Conservation (phyloP, 2,113 vertebrate species). For the Cottus gobio region DNA sequence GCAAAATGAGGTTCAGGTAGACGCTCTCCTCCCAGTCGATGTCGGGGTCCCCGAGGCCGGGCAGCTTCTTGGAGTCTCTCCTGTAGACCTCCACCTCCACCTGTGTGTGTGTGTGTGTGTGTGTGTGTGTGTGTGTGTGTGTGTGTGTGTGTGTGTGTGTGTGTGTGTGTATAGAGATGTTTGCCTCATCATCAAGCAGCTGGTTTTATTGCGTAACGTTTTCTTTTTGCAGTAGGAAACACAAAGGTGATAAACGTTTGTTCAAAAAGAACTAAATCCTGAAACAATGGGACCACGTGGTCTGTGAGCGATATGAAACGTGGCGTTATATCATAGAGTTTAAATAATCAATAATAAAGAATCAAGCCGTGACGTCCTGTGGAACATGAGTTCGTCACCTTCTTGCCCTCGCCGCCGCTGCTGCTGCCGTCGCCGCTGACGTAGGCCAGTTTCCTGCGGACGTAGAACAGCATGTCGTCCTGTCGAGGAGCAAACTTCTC, state of each 20-base stretch:
- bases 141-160: too few relatives aligned
- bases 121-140: not conserved
- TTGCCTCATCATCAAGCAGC: too few relatives aligned
- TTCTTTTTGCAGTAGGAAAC: too few relatives aligned
- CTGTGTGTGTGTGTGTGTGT: constrained; percentile 72
- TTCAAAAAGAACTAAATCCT: too few relatives aligned
- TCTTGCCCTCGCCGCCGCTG: constrained; percentile 82
- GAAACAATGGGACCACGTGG: too few relatives aligned
- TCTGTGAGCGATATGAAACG: too few relatives aligned
- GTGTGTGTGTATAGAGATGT: too few relatives aligned
- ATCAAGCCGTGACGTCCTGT: too few relatives aligned
- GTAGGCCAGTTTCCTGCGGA: constrained; percentile 89
- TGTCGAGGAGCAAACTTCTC: constrained; percentile 93
- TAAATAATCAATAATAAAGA: too few relatives aligned
- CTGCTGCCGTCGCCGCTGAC: constrained; percentile 21
- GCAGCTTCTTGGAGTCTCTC: constrained; percentile 97
- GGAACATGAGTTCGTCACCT: constrained; percentile 47
- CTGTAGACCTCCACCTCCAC: constrained; percentile 98
- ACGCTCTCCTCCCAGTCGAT: constrained; percentile 99
- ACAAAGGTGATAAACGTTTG: too few relatives aligned
- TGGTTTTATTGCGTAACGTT: too few relatives aligned
- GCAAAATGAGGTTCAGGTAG: constrained; percentile 96
- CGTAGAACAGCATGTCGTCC: constrained; percentile 98
- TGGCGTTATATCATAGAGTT: too few relatives aligned
- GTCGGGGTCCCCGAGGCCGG: constrained; percentile 95